Percentiles rank a stretch among this genome's conserved stretches.
Conservation (phyloP, 2,797 vertebrate genomes). For the Chelidonichthys spinosus region DNA sequence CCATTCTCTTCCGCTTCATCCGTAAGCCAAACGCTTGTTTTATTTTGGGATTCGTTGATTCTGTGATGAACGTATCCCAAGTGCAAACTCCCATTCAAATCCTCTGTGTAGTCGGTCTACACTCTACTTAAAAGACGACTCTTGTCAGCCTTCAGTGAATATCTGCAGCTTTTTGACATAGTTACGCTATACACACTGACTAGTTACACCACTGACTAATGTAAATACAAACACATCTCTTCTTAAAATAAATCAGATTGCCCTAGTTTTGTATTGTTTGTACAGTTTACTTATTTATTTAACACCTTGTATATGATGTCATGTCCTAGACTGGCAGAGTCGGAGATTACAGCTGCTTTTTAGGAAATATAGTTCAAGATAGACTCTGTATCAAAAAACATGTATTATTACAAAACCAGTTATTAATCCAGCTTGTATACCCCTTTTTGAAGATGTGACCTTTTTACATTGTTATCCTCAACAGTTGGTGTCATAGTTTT, state of each 20-base stretch:
- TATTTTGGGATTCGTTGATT: slow-evolving; percentile 5
- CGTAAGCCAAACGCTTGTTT: not conserved
- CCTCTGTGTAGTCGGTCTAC: not conserved
- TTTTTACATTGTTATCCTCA: not conserved
- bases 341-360: slow-evolving; percentile 1
- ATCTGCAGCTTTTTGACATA: not conserved
- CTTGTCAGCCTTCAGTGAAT: slow-evolving; percentile 11
- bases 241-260: not conserved
- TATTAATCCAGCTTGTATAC: not conserved
- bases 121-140: slow-evolving; percentile 3
- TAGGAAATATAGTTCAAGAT: not conserved
- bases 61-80: slow-evolving; percentile 1
- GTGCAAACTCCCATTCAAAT: slow-evolving; percentile 12
- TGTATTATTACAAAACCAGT: not conserved
- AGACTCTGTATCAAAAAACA: slow-evolving; percentile 1
- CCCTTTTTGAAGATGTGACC: not conserved
- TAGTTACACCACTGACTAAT: slow-evolving; percentile 19
- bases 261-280: slow-evolving; percentile 8
- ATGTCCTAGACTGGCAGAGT: not conserved
- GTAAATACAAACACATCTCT: slow-evolving; percentile 9
- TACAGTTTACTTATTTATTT: slow-evolving; percentile 4
- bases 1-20: too few species aligned
- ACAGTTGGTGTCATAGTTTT: slow-evolving; percentile 8
- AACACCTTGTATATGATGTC: not conserved
- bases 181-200: not conserved